Base-by-base conservation (phyloP, 2,113 vertebrate species). In the Semicossyphus pulcher region DNA sequence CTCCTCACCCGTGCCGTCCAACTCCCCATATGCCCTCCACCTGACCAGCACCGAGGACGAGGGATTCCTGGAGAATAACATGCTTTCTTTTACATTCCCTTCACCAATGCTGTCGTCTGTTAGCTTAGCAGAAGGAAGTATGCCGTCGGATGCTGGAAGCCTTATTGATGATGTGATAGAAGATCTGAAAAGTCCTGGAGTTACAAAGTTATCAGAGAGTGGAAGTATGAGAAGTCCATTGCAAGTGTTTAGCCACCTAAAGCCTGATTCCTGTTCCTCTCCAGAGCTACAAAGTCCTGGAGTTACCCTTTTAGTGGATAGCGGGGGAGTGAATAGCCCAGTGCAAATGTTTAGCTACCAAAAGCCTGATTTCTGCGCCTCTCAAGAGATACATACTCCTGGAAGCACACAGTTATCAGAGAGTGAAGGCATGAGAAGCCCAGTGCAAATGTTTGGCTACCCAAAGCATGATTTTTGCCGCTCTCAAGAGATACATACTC, bases 81-180 rank as follows among this genome's bases (percentile, higher is more conserved):
- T 18, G n/a, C 74, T 81, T 34, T 45, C 18, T 25, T 88, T 90
- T 49, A 76, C 69, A 16, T 86, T 85, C 67, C 86, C 88, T 0
- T 83, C 86, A 0, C 77, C 82, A 0, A 56, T 71, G 16, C 37
- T 28, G 0, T 81, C 87, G 0, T 74, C 77, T 7, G 39, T 72
- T 21, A 77, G 61, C 32, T 49, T 84, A 21, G 74, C 62, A n/a
- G 78, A 74, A 21, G 74, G n/a, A 28, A 39, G 18, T 2, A 10
- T 20, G 4, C 37, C 44, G 7, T 49, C 54, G 52, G 69, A 81
- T 29, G 34, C 62, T 0, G 48, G 32, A 37, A 56, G 16, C 44
- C 53, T 69, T 14, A 9, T 25, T 11, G 73, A 83, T 6, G 68
- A 61, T 0, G 2, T 45, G 3, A 58, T 21, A 12, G 70, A 74